Conservation (phyloP, 1,140 invertebrate genomes). For the Monochamus saltuarius region DNA sequence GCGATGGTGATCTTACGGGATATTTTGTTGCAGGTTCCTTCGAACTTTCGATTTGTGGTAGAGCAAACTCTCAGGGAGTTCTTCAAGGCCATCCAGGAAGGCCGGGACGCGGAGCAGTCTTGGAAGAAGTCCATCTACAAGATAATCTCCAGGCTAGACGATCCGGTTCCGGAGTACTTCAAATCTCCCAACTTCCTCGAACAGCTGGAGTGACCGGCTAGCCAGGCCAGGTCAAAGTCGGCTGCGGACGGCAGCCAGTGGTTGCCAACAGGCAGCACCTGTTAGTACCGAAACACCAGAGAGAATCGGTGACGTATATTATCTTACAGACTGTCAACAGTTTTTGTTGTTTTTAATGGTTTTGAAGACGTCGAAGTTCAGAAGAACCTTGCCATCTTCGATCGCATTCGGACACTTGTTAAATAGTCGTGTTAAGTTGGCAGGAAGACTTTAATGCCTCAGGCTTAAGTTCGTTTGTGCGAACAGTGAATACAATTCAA, state of each 20-base stretch:
- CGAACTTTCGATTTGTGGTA: conserved; percentile 94
- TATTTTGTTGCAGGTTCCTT: conserved; percentile 78
- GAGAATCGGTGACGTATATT: conserved; percentile 48
- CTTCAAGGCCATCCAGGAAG: conserved; percentile 94
- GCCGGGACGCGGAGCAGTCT: conserved; percentile 96
- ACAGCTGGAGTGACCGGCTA: conserved; percentile 84
- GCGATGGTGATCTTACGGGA: too few relatives aligned
- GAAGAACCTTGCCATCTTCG: conserved; percentile 34
- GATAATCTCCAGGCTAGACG: conserved; percentile 97
- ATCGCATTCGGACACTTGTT: conserved; percentile 41
- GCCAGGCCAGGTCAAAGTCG: conserved; percentile 28
- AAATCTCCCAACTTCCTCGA: conserved; percentile 99
- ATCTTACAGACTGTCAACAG: conserved; percentile 44
- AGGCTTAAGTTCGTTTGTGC: conserved; percentile 42
- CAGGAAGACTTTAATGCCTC: conserved; percentile 44
- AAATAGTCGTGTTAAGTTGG: conserved; percentile 49
- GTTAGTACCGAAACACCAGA: conserved; percentile 29
- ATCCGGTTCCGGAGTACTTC: conserved; percentile 98
- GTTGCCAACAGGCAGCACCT: conserved; percentile 27
- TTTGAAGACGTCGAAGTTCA: conserved; percentile 34
- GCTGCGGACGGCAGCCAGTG: conserved; percentile 29
- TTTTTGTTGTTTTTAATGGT: conserved; percentile 39
- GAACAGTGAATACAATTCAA: conserved; percentile 49
- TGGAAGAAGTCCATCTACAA: conserved; percentile 99
- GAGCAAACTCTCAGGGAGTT: conserved; percentile 97